These are phyloP conservation scores for Hippopotamyrus pictus DNA, from an alignment of 2,797 vertebrate genomes.

Conservation along the genomic window DNA sequence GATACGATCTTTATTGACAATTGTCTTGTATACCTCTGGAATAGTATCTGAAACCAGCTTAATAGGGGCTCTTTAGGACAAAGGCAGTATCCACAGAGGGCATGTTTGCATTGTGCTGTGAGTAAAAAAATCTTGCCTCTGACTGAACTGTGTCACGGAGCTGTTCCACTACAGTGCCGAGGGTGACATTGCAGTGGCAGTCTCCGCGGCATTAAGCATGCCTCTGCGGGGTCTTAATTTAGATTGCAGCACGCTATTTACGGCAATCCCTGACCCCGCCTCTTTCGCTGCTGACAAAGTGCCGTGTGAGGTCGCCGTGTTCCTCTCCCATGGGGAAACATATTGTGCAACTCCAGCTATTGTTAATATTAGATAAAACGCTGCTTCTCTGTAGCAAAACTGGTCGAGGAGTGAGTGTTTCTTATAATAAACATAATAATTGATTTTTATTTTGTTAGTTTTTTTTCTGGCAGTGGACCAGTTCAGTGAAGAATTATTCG, in stretches of 20 bases:
- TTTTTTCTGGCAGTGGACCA: background rate
- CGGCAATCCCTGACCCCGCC: conserved; percentile 16
- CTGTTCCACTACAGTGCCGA: conserved; percentile 2
- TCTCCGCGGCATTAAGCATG: background rate
- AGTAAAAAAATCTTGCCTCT: background rate
- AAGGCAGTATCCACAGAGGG: background rate
- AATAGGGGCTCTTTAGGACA: background rate
- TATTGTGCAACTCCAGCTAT: conserved; percentile 32
- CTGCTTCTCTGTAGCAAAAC: background rate
- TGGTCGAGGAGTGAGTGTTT: background rate
- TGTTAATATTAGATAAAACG: conserved; percentile 46
- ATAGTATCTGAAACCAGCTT: background rate
- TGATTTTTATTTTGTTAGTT: background rate
- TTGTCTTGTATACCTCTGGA: background rate
- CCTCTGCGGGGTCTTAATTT: conserved; percentile 36
- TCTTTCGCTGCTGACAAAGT: background rate
- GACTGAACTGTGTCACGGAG: background rate
- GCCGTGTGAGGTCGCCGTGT: conserved; percentile 1
- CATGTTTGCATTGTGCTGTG: background rate
- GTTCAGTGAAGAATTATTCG: background rate
- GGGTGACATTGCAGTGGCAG: background rate
- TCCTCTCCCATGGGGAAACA: conserved; percentile 11
- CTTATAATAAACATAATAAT: background rate
- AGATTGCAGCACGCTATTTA: conserved; percentile 26
- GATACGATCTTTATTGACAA: background rate